Base-by-base conservation (phyloP, 2,888 invertebrate genomes). In the Amblyjoppa proteus region DNA sequence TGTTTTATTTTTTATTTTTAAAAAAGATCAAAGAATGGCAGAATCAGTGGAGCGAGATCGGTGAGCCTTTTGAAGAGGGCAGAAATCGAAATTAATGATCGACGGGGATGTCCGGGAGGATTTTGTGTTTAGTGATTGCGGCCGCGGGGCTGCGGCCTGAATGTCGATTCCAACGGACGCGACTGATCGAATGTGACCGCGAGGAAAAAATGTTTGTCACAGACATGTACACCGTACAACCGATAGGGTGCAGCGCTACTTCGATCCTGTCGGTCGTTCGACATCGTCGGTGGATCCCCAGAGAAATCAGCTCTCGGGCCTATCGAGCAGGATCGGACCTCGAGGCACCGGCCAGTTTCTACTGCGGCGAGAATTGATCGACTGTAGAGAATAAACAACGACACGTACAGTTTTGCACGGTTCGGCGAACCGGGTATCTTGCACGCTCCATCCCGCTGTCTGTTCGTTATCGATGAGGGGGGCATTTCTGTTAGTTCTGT, bases 101-200 rank as follows among this genome's bases (percentile, higher is more conserved):
- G 81, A 58, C 20, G 45, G 25, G 51, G 69, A 81, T 70, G 69
- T 53, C 81, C 38, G 7, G 38, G 83, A 87, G 77, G 77, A 83
- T 85, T 88, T 88, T 84, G 85, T 83, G 84, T 88, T 90, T 86
- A 82, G 82, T 77, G 87, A 89, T 88, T 88, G 87, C 85, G 73
- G 83, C 83, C 85, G 81, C 75, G 87, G 76, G 78, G 82, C 69
- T 84, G 87, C 49, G 76, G 78, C 56, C 34, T 61, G 56, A 78
- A 70, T 84, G 82, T 81, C 85, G 83, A 87, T 84, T 81, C 66
- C 81, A 82, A 75, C 51, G 66, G 51, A 38, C 25, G 83, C 78
- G 73, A 73, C 61, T 38, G 56, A 87, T 87, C 56, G 79, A 77
- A 82, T 66, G 51, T 13, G 51, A 84, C 81, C 87, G 64, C 85